Percentiles rank a stretch among this genome's conserved stretches.
Evolutionary conservation across 2,888 invertebrate genomes (phyloP).

Genomic region (Brachycybe producta): DNA sequence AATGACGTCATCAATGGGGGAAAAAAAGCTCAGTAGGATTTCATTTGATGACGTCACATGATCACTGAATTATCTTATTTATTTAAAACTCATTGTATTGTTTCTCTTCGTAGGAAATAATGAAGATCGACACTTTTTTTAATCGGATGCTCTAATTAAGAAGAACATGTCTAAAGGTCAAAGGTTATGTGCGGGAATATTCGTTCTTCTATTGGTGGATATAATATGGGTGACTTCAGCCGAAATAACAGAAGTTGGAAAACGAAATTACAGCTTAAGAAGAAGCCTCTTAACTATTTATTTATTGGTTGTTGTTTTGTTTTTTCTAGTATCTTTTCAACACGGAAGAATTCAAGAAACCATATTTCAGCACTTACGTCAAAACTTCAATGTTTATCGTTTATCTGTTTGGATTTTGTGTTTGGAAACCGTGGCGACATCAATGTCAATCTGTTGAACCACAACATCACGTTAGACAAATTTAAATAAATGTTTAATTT

Average conservation of each 20-base stretch:
- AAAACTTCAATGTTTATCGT: slow-evolving; percentile 88
- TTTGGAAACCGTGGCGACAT: slow-evolving; percentile 80
- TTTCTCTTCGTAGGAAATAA: too few species aligned
- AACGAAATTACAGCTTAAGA: background rate
- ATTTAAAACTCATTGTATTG: too few species aligned
- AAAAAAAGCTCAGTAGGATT: too few species aligned
- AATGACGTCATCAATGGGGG: too few species aligned
- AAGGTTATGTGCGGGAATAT: slow-evolving; percentile 62
- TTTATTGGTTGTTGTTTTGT: slow-evolving; percentile 16
- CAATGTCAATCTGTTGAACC: slow-evolving; percentile 58
- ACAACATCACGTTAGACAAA: slow-evolving; percentile 54
- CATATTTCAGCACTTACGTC: slow-evolving; percentile 89
- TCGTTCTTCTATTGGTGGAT: slow-evolving; percentile 78
- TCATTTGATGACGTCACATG: too few species aligned
- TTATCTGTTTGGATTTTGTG: slow-evolving; percentile 75
- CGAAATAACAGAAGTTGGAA: slow-evolving; percentile 73
- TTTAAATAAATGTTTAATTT: too few species aligned
- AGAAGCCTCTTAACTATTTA: background rate
- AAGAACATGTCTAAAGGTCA: slow-evolving; percentile 21
- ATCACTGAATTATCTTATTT: too few species aligned
- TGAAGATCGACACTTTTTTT: too few species aligned
- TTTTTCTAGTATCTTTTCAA: slow-evolving; percentile 65
- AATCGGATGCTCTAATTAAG: too few species aligned
- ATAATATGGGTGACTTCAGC: slow-evolving; percentile 92
- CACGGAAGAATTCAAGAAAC: slow-evolving; percentile 75